Evolutionary conservation across 53 echinoderm and acorn worm genomes (phyloP).

Genomic region (Mesocentrotus franciscanus): DNA sequence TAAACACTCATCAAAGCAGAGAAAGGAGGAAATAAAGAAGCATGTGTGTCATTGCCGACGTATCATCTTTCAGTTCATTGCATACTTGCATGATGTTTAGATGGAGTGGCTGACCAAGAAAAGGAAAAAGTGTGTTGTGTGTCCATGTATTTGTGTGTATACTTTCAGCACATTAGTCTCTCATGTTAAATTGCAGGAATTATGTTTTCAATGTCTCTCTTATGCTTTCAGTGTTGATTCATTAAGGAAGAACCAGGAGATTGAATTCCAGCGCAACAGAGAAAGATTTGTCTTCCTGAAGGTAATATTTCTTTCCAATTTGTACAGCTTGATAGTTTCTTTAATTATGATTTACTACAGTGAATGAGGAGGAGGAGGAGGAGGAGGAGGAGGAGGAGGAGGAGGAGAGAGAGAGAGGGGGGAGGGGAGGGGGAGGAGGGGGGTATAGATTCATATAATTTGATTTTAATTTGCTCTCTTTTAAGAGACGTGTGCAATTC

Average conservation of each 20-base stretch:
- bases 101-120: not conserved
- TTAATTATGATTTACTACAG: not conserved
- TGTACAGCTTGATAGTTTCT: not conserved
- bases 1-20: not conserved
- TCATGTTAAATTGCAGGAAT: not conserved
- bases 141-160: not conserved
- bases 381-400: no score
- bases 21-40: not conserved
- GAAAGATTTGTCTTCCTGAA: slow-evolving; percentile 95
- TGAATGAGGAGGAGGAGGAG: not conserved
- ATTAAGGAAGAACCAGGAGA: slow-evolving; percentile 91
- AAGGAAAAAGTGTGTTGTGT: not conserved
- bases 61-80: not conserved
- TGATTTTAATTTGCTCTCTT: not conserved
- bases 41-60: not conserved
- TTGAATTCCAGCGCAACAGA: slow-evolving; percentile 96
- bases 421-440: no score
- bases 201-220: not conserved
- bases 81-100: not conserved
- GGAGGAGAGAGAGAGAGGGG: slow-evolving; percentile 66
- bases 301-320: slow-evolving; percentile 65
- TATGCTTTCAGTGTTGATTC: slow-evolving; percentile 82
- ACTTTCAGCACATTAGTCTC: not conserved
- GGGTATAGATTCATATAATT: no score
- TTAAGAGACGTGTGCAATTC: not conserved